phyloP scores from a whole-genome alignment of 2,113 vertebrate genomes.

The Tringa solitaria region DNA sequence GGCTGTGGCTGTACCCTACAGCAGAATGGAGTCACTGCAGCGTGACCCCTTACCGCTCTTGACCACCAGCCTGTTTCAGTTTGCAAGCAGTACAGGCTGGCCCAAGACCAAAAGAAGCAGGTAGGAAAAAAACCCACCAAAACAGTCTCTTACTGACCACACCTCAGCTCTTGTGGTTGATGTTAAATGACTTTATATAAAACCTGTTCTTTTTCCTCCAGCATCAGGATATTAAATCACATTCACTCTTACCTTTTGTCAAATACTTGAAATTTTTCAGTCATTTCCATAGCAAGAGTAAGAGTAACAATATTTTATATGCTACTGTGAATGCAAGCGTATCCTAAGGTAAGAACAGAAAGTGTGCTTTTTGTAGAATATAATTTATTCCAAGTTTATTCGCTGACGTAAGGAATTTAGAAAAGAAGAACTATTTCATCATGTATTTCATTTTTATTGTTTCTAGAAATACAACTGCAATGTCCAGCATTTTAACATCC shows the following conservation, averaged over 20 bases:
- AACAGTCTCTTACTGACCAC: not conserved
- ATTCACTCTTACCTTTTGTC: not conserved
- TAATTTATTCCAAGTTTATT: not conserved
- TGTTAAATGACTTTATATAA: not conserved
- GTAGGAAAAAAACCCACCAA: too few relatives aligned
- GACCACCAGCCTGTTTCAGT: not conserved
- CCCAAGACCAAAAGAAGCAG: not conserved
- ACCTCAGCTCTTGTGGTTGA: not conserved
- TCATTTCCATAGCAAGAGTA: not conserved
- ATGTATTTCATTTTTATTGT: not conserved
- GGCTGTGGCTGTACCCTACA: not conserved
- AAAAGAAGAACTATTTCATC: not conserved
- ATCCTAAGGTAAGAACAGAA: not conserved
- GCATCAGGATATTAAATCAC: not conserved
- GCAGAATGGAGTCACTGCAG: not conserved
- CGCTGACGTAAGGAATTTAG: not conserved
- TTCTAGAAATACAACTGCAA: not conserved
- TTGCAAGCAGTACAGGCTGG: not conserved
- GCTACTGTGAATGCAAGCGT: not conserved
- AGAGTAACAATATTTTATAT: not conserved
- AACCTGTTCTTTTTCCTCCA: not conserved
- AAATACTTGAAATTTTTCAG: not conserved
- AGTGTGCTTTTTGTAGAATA: not conserved
- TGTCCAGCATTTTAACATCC: not conserved
- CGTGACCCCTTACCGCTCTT: not conserved